Evolutionary conservation across 2,113 vertebrate genomes (phyloP).

Genomic region (Tachysurus vachellii): DNA sequence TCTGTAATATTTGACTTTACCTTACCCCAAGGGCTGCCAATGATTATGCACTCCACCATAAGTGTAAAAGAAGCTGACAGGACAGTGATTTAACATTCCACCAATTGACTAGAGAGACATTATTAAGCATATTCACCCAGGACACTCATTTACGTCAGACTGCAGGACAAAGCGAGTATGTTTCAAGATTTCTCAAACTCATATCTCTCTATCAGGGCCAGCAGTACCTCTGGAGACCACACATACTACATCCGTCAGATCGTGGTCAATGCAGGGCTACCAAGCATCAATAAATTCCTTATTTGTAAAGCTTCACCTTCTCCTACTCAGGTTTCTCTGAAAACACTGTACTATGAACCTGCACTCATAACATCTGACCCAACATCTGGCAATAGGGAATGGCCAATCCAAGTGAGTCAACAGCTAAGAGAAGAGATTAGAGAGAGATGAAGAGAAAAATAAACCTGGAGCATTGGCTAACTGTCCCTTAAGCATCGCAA

Average conservation of each 20-base stretch:
- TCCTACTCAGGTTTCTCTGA: conserved; percentile 42
- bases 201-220: conserved; percentile 31
- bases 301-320: too few species aligned
- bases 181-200: not conserved
- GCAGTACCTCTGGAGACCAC: too few species aligned
- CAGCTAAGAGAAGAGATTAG: conserved; percentile 57
- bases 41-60: not conserved
- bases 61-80: not conserved
- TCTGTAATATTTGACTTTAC: not conserved
- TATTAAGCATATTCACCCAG: conserved; percentile 83
- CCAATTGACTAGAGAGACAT: not conserved
- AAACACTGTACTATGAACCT: conserved; percentile 51
- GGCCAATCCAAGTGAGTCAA: conserved; percentile 56
- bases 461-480: not conserved
- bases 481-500: not conserved
- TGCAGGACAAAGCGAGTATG: conserved; percentile 36
- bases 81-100: not conserved
- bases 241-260: too few species aligned
- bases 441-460: conserved; percentile 16
- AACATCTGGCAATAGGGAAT: conserved; percentile 6
- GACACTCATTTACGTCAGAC: conserved; percentile 84
- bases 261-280: too few species aligned
- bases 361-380: conserved; percentile 40
- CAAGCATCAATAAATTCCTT: too few species aligned
- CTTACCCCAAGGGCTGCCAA: not conserved